A percentile compares a stretch with the other conserved stretches of the same genome.
Conservation (phyloP, 2,113 vertebrate species). For the Periophthalmodon schlosseri region DNA sequence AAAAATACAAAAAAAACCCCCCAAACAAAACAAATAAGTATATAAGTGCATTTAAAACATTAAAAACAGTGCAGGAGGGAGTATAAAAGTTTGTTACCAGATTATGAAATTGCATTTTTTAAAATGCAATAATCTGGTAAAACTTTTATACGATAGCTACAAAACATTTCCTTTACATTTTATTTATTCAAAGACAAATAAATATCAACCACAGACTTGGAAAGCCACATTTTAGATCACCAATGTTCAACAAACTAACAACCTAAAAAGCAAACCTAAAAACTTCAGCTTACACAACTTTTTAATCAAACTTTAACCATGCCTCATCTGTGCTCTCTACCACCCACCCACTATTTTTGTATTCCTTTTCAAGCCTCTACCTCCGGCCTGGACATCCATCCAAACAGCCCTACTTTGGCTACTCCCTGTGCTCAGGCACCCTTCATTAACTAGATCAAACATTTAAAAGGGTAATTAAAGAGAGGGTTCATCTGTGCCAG, state of each 20-base stretch:
- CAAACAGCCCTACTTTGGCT: slow-evolving; percentile 16
- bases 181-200: not conserved
- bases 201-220: not conserved
- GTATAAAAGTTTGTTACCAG: too few species aligned
- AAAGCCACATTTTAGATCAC: not conserved
- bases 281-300: not conserved
- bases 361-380: not conserved
- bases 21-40: too few species aligned
- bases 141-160: not conserved
- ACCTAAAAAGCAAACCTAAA: not conserved
- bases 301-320: slow-evolving; percentile 9
- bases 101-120: too few species aligned
- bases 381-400: slow-evolving; percentile 1
- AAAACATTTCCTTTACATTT: not conserved
- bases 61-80: too few species aligned
- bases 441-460: slow-evolving; percentile 67
- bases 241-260: not conserved
- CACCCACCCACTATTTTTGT: slow-evolving; percentile 10
- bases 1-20: too few species aligned
- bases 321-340: not conserved
- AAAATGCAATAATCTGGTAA: too few species aligned
- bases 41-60: too few species aligned
- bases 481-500: slow-evolving; percentile 52
- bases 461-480: slow-evolving; percentile 71
- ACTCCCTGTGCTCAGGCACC: slow-evolving; percentile 55